Percentiles rank a stretch among this genome's conserved stretches.
Evolutionary conservation across 2,888 invertebrate species (phyloP).

Genomic region (Dyspetes luteomarginatus): DNA sequence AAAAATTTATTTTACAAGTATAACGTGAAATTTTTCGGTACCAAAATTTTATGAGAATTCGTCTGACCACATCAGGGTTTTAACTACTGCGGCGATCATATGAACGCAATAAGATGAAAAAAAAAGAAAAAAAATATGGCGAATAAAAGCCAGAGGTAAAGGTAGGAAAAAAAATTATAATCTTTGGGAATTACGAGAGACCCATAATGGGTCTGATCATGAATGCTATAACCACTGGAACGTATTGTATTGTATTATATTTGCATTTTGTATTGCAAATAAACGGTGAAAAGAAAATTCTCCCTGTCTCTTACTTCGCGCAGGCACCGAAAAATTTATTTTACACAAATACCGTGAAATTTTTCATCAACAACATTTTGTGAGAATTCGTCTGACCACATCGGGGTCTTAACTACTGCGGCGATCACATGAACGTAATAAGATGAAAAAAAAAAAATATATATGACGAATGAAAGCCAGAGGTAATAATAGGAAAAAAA

Average conservation of each 20-base stretch:
- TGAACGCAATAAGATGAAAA: slow-evolving; percentile 16
- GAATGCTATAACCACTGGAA: slow-evolving; percentile 28
- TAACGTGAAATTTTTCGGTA: not conserved
- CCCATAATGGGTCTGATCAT: slow-evolving; percentile 1
- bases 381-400: not conserved
- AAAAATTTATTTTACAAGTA: not conserved
- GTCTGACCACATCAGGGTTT: slow-evolving; percentile 16
- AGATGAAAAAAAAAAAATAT: not conserved
- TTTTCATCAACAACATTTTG: too few relatives aligned
- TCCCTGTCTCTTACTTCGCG: not conserved
- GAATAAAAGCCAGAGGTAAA: not conserved
- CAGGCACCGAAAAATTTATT: not conserved
- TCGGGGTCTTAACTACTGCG: not conserved
- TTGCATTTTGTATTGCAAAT: too few relatives aligned
- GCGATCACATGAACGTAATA: slow-evolving; percentile 17
- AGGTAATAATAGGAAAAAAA: not conserved
- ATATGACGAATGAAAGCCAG: too few relatives aligned
- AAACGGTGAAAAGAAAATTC: not conserved
- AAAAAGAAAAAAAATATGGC: too few relatives aligned
- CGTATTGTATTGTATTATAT: too few relatives aligned
- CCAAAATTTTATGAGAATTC: not conserved
- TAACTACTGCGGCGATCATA: slow-evolving; percentile 31
- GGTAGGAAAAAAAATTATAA: not conserved
- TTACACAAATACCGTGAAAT: not conserved
- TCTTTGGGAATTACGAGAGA: slow-evolving; percentile 6